These are phyloP conservation scores for Thecophora atra DNA, from an alignment of 2,888 invertebrate genomes.

Conservation along the genomic window DNA sequence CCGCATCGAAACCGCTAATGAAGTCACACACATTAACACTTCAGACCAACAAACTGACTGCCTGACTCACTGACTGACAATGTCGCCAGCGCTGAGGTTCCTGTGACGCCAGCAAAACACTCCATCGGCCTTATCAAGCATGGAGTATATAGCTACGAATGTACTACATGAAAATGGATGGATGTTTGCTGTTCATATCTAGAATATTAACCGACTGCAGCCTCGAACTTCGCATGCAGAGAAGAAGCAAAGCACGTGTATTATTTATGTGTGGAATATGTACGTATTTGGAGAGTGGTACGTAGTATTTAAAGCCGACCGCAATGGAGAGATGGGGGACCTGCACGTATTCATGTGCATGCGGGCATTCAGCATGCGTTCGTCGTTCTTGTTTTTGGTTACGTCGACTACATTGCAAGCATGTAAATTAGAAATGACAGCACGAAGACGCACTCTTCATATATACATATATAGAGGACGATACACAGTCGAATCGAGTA, in stretches of 20 bases:
- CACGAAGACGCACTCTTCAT: neutral
- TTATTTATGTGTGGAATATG: neutral
- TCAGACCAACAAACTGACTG: neutral
- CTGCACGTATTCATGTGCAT: neutral
- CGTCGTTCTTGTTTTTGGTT: neutral
- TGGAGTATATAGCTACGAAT: neutral
- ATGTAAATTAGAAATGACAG: constrained; percentile 2
- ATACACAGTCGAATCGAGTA: neutral
- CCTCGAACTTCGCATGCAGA: neutral
- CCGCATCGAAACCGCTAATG: constrained; percentile 5
- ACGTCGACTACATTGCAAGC: neutral
- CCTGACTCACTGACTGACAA: neutral
- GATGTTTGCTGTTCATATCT: neutral
- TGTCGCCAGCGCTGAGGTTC: neutral
- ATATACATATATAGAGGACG: neutral
- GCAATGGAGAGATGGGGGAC: neutral
- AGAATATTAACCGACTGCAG: constrained; percentile 8
- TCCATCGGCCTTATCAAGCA: neutral
- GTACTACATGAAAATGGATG: neutral
- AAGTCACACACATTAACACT: constrained; percentile 6
- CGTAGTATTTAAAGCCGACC: neutral
- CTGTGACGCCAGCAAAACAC: neutral
- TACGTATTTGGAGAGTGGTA: neutral
- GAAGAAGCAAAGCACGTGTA: neutral
- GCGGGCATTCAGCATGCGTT: neutral